phyloP scores from a whole-genome alignment of 1,140 invertebrate species.

The Chionoecetes opilio region DNA sequence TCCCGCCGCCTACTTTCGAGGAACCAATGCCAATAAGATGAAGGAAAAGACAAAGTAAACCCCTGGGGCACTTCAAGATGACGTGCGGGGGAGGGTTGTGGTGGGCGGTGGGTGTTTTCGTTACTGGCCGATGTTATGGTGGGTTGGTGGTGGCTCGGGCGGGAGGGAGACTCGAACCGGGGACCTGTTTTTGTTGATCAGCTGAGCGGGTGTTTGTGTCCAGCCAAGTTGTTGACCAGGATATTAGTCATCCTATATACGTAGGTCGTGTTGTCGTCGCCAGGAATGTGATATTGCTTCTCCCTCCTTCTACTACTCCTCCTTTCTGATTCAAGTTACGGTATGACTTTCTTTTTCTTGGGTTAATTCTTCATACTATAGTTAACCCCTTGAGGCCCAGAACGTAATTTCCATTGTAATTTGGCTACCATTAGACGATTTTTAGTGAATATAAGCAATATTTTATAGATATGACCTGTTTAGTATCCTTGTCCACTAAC shows the following conservation, averaged over 20 bases:
- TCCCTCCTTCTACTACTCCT: not conserved
- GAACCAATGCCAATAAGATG: not conserved
- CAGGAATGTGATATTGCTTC: constrained; percentile 33
- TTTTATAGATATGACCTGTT: too few species aligned
- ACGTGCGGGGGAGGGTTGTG: not conserved
- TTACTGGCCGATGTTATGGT: constrained; percentile 1
- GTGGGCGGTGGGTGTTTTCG: not conserved
- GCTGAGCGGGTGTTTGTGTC: constrained; percentile 53
- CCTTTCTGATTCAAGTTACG: too few species aligned
- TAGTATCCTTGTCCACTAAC: too few species aligned
- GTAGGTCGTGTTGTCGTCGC: constrained; percentile 22
- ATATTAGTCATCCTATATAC: constrained; percentile 51
- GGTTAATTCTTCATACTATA: too few species aligned
- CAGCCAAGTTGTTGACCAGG: constrained; percentile 35
- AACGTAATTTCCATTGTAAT: too few species aligned
- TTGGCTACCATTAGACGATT: too few species aligned
- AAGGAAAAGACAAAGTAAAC: not conserved
- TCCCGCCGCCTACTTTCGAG: constrained; percentile 13
- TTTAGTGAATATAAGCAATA: too few species aligned
- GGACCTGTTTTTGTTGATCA: constrained; percentile 35
- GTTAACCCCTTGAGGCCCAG: too few species aligned
- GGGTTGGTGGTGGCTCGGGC: not conserved
- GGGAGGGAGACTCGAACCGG: not conserved
- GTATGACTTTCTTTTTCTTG: too few species aligned
- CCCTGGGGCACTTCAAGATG: not conserved